Evolutionary conservation across 1,140 invertebrate genomes (phyloP).

Genomic region (Uloborus diversus): DNA sequence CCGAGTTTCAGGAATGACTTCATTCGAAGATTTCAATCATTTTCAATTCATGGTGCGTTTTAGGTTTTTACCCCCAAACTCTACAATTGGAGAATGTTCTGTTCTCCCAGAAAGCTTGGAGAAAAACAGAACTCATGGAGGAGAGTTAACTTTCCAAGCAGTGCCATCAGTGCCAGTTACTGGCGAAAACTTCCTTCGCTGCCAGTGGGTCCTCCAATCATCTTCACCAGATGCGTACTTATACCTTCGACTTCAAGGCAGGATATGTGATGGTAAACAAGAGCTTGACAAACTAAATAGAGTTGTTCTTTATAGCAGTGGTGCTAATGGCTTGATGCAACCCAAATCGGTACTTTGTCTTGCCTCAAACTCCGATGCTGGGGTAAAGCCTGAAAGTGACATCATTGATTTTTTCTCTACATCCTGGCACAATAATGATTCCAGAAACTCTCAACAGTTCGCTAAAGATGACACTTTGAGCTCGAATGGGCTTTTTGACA

Average conservation of each 20-base stretch:
- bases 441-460: background rate
- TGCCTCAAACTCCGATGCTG: background rate
- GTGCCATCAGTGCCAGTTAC: background rate
- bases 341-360: constrained; percentile 55
- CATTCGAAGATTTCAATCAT: constrained; percentile 82
- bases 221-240: constrained; percentile 50
- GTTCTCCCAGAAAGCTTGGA: constrained; percentile 61
- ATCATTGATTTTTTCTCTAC: constrained; percentile 55
- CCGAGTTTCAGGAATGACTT: constrained; percentile 80
- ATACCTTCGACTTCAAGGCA: constrained; percentile 56
- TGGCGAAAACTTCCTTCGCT: constrained; percentile 38
- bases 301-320: constrained; percentile 42
- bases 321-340: constrained; percentile 14
- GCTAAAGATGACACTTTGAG: background rate
- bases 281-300: constrained; percentile 25
- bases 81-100: constrained; percentile 62
- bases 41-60: constrained; percentile 85
- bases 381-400: background rate
- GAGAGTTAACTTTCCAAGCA: constrained; percentile 54
- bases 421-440: constrained; percentile 53
- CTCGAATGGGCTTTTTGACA: constrained; percentile 67
- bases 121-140: constrained; percentile 52
- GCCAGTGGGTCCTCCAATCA: constrained; percentile 57
- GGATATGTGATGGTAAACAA: background rate
- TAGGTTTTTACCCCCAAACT: constrained; percentile 72